Evolutionary conservation across 92 coral and sea anemone species (phyloP).

Genomic region (Bergia sp.): DNA sequence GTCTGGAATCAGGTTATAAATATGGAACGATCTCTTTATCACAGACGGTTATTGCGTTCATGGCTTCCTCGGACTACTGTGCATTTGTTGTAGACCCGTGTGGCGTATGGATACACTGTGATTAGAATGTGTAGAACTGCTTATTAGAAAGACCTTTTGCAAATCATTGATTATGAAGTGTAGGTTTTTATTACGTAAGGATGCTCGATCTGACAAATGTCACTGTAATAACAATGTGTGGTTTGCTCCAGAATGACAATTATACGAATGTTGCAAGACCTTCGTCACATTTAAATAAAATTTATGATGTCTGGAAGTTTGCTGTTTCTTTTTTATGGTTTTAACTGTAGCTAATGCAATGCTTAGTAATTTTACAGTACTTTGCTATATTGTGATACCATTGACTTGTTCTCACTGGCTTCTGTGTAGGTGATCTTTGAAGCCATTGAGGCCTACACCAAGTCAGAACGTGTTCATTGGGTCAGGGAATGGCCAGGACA

Average conservation of each 20-base stretch:
- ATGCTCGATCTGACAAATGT: neutral
- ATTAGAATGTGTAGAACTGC: neutral
- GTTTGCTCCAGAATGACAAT: neutral
- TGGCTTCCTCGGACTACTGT: too few species aligned
- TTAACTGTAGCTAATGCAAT: neutral
- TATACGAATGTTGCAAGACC: neutral
- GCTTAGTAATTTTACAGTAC: neutral
- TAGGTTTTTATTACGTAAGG: neutral
- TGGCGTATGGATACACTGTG: neutral
- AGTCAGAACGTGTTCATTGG: conserved; percentile 87
- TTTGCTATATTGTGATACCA: neutral
- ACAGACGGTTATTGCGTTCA: too few species aligned
- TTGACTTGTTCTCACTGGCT: neutral
- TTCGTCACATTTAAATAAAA: neutral
- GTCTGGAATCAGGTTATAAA: too few species aligned
- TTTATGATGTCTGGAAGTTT: neutral
- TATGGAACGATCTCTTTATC: too few species aligned
- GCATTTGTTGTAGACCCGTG: too few species aligned
- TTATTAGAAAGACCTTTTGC: neutral
- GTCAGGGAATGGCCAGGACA: conserved; percentile 98
- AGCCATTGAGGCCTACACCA: conserved; percentile 81
- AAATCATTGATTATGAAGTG: neutral
- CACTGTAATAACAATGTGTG: neutral
- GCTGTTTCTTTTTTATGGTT: neutral
- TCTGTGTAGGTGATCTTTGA: conserved; percentile 83